Conservation (phyloP, 2,797 vertebrate genomes). For the Lutjanus campechanus region DNA sequence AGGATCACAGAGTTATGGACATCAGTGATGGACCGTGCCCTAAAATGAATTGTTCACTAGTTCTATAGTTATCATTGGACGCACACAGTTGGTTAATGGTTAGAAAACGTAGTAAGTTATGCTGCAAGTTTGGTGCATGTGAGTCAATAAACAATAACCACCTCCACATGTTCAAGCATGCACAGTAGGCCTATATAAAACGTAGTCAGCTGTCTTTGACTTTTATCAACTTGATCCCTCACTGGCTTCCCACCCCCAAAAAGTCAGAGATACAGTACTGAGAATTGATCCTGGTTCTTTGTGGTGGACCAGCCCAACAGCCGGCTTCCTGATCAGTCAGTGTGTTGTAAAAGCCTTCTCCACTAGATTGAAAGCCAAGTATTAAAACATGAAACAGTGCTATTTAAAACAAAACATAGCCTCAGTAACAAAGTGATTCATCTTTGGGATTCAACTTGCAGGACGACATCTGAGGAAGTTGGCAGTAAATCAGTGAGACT, state of each 20-base stretch:
- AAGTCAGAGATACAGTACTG: not conserved
- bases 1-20: not conserved
- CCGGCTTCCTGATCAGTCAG: not conserved
- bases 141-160: not conserved
- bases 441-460: not conserved
- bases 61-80: not conserved
- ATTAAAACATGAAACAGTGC: not conserved
- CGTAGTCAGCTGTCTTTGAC: not conserved
- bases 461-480: not conserved
- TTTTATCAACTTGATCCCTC: conserved; percentile 1
- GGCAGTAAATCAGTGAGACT: conserved; percentile 10
- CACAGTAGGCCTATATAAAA: too few relatives aligned
- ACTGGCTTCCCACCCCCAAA: not conserved
- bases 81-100: not conserved
- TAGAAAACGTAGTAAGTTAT: too few relatives aligned
- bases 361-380: not conserved
- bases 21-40: not conserved
- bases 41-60: not conserved
- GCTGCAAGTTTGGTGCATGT: not conserved
- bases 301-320: not conserved
- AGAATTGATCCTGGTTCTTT: not conserved
- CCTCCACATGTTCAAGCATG: too few relatives aligned
- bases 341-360: too few relatives aligned
- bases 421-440: too few relatives aligned
- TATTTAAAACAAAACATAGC: not conserved